These are phyloP conservation scores for Cossypha dichroa DNA, from an alignment of 2,797 vertebrate species.

Conservation along the genomic window DNA sequence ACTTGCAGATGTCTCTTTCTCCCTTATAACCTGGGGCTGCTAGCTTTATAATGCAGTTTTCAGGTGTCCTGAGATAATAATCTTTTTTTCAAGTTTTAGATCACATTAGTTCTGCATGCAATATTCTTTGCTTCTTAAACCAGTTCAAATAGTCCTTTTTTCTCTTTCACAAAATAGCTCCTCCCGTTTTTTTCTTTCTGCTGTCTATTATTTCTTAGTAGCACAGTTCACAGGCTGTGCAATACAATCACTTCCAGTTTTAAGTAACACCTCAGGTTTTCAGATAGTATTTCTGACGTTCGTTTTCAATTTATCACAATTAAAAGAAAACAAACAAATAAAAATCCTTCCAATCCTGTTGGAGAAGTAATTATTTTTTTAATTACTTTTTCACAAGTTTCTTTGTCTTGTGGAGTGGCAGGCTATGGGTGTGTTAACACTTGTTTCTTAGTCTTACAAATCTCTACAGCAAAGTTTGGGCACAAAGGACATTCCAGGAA, in stretches of 20 bases:
- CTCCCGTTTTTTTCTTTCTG: not conserved
- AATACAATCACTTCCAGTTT: not conserved
- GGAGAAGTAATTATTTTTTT: not conserved
- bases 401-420: not conserved
- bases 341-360: not conserved
- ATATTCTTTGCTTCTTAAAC: not conserved
- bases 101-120: not conserved
- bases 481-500: not conserved
- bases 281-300: not conserved
- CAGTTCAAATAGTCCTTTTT: not conserved
- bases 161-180: not conserved
- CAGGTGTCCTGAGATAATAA: not conserved
- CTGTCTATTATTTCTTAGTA: not conserved
- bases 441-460: not conserved
- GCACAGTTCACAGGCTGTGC: not conserved
- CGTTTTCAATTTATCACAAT: not conserved
- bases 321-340: not conserved
- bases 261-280: not conserved
- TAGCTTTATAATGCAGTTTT: not conserved
- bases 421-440: not conserved
- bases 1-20: slow-evolving; percentile 13
- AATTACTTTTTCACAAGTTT: not conserved
- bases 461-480: not conserved
- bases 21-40: not conserved
- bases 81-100: not conserved